phyloP scores from a whole-genome alignment of 2,888 invertebrate species.

The Digitonthophagus gazella region DNA sequence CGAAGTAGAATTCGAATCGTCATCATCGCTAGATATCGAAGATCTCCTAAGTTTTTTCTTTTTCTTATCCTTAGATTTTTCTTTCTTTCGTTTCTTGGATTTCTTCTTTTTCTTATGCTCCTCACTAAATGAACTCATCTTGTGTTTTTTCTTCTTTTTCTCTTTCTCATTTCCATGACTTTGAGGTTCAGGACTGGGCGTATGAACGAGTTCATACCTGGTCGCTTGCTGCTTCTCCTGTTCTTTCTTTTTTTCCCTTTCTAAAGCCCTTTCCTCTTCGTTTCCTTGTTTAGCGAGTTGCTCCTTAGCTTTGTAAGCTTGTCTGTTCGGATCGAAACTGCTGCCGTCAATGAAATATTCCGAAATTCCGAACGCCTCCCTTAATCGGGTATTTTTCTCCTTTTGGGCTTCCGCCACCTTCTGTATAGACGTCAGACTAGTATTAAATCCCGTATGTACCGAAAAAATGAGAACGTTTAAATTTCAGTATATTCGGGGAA shows the following conservation, averaged over 20 bases:
- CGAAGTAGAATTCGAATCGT: slow-evolving; percentile 37
- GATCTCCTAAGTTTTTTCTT: slow-evolving; percentile 48
- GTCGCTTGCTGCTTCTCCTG: slow-evolving; percentile 51
- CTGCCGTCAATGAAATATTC: slow-evolving; percentile 92
- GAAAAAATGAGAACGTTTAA: too few relatives aligned
- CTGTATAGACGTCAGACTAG: too few relatives aligned
- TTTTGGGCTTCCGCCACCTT: slow-evolving; percentile 94
- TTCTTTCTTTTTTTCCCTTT: slow-evolving; percentile 55
- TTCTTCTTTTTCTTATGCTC: slow-evolving; percentile 80
- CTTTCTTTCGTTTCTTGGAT: slow-evolving; percentile 72
- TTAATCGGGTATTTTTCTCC: slow-evolving; percentile 88
- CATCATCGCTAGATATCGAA: slow-evolving; percentile 40
- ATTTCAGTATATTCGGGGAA: too few relatives aligned
- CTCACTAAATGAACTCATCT: slow-evolving; percentile 69
- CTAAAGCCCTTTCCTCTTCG: slow-evolving; percentile 45
- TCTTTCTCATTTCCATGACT: slow-evolving; percentile 49
- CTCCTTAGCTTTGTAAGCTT: slow-evolving; percentile 61
- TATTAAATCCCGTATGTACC: too few relatives aligned
- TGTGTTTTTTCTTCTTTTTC: slow-evolving; percentile 69
- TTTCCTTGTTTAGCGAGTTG: slow-evolving; percentile 52
- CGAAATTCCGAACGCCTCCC: slow-evolving; percentile 93
- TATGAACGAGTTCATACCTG: slow-evolving; percentile 70
- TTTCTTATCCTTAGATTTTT: slow-evolving; percentile 50
- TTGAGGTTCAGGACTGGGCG: slow-evolving; percentile 64
- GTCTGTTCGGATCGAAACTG: slow-evolving; percentile 81